Percentiles rank a stretch among this genome's conserved stretches.
phyloP scores from a whole-genome alignment of 2,797 vertebrate genomes.

The Hippocampus kuda region DNA sequence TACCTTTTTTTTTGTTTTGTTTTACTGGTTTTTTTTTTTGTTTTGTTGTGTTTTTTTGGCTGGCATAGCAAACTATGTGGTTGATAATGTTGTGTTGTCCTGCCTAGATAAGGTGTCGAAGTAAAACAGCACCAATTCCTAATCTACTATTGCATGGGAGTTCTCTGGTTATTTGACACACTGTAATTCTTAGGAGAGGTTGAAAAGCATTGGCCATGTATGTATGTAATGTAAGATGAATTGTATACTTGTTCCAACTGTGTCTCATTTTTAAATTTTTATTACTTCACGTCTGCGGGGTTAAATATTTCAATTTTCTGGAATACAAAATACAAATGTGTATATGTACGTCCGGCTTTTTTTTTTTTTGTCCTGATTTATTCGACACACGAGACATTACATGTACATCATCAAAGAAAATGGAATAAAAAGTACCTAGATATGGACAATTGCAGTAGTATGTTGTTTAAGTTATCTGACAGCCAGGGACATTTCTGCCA shows the following conservation, averaged over 20 bases:
- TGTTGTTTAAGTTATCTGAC: background rate
- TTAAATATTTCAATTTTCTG: constrained; percentile 67
- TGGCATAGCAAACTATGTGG: constrained; percentile 62
- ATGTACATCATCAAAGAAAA: background rate
- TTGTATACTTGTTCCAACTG: constrained; percentile 64
- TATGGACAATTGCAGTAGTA: background rate
- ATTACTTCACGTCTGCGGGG: constrained; percentile 67
- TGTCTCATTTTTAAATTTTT: constrained; percentile 54
- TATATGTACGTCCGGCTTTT: constrained; percentile 50
- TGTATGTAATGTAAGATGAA: constrained; percentile 65
- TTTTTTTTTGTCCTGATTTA: constrained; percentile 32
- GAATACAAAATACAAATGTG: constrained; percentile 71
- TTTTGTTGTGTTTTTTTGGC: constrained; percentile 38
- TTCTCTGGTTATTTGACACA: constrained; percentile 58
- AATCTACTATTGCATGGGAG: constrained; percentile 65
- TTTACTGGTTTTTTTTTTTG: too few relatives aligned
- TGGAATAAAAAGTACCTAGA: background rate
- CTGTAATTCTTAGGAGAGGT: constrained; percentile 59
- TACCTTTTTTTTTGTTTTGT: constrained; percentile 28
- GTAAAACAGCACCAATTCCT: constrained; percentile 46
- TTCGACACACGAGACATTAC: constrained; percentile 2
- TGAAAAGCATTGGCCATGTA: constrained; percentile 62
- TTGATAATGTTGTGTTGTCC: constrained; percentile 59
- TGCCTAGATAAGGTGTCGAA: constrained; percentile 57
- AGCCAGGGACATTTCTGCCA: background rate